Conservation (phyloP, 1,140 invertebrate species). For the Wasmannia auropunctata region DNA sequence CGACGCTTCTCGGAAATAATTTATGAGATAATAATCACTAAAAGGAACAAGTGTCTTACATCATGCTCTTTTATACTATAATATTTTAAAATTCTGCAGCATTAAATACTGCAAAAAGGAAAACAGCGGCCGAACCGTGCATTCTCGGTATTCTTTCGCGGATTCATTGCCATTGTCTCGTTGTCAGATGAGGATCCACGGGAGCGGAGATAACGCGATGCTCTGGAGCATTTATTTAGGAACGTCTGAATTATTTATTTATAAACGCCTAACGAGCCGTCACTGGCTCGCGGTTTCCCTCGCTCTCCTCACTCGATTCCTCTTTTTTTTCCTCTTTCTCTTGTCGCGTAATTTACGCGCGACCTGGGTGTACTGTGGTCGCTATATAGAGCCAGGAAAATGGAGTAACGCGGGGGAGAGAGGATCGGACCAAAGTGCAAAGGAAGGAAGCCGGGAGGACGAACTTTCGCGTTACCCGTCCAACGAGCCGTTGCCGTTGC, state of each 20-base stretch:
- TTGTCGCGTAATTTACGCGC: conserved; percentile 69
- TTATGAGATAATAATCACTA: conserved; percentile 2
- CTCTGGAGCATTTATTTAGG: conserved; percentile 64
- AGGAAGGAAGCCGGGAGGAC: conserved; percentile 51
- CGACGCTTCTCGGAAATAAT: background rate
- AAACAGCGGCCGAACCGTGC: background rate
- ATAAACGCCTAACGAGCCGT: conserved; percentile 73
- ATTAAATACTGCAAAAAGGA: conserved; percentile 9
- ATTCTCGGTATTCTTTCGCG: conserved; percentile 17
- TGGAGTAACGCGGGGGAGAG: conserved; percentile 1
- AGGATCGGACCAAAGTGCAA: conserved; percentile 41
- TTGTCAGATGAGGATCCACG: background rate
- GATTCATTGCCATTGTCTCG: conserved; percentile 37
- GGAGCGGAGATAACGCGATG: conserved; percentile 27
- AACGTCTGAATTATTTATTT: conserved; percentile 75
- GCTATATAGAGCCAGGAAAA: conserved; percentile 19
- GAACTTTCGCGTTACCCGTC: conserved; percentile 50
- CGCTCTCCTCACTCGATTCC: conserved; percentile 32
- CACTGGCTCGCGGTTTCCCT: conserved; percentile 25
- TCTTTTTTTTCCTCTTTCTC: conserved; percentile 29
- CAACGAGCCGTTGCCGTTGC: conserved; percentile 51
- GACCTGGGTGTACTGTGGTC: conserved; percentile 42
- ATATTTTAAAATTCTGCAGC: conserved; percentile 4
- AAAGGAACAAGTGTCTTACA: background rate
- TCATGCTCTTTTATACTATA: conserved; percentile 9